Conservation (phyloP, 2,888 invertebrate species). For the Leptura quadrifasciata region DNA sequence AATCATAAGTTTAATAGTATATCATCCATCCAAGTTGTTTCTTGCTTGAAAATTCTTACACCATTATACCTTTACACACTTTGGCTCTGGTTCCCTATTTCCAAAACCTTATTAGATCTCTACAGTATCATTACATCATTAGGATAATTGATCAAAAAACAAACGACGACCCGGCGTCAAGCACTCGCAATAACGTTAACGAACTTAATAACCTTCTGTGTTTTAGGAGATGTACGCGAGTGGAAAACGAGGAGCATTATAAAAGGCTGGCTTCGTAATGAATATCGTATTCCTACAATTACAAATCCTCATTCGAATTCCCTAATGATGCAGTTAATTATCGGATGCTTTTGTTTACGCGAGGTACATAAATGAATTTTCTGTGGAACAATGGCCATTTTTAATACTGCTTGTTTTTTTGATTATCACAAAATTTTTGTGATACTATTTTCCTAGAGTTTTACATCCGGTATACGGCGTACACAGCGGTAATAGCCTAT, state of each 20-base stretch:
- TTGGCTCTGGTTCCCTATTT: background rate
- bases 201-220: background rate
- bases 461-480: too few relatives aligned
- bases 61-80: too few relatives aligned
- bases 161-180: background rate
- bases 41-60: too few relatives aligned
- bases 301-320: background rate
- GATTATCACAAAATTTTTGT: too few relatives aligned
- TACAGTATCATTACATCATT: background rate
- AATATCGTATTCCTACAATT: background rate
- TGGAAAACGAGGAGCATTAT: background rate
- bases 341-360: background rate
- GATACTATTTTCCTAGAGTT: too few relatives aligned
- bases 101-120: background rate
- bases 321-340: background rate
- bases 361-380: too few relatives aligned
- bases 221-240: background rate
- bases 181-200: background rate
- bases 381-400: too few relatives aligned
- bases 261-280: background rate
- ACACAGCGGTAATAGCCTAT: too few relatives aligned
- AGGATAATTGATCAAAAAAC: slow-evolving; percentile 3
- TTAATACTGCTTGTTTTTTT: too few relatives aligned
- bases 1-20: too few relatives aligned
- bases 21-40: too few relatives aligned